Base-by-base conservation (phyloP, 23 tunicate genomes). In the Trididemnum clinides region DNA sequence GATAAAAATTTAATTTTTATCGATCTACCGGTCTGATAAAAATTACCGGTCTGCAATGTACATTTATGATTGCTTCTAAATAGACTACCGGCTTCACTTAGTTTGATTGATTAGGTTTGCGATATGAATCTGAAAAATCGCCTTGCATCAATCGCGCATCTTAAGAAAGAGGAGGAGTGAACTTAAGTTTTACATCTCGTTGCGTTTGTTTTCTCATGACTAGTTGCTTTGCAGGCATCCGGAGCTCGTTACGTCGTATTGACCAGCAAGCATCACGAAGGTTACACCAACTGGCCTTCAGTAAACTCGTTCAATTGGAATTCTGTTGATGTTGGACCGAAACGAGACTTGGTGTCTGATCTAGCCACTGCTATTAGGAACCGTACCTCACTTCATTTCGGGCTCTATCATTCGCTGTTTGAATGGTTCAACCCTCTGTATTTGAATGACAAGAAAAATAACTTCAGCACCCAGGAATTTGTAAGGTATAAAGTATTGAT, bases 201-300 rank as follows among this genome's bases (percentile, higher is more conserved):
- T n/a, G n/a, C n/a, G n/a, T n/a, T n/a, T n/a, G n/a, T n/a, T n/a
- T n/a, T n/a, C n/a, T n/a, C n/a, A n/a, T n/a, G n/a, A n/a, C n/a
- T n/a, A n/a, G n/a, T 44, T 15, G 54, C 30, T 35, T 34, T 83
- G 12, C 82, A 85, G 88, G 90, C 78, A 18, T 86, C 90, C 22
- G 90, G 90, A 18, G 90, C 90, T 0, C 39, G 59, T 33, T 86
- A 86, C 78, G 59, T 86, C 33, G 90, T 86, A 0, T 29, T 86
- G 33, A 86, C 90, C 1, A 86, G 90, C 66, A 86, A 86, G 70
- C 98, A 93, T 81, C 98, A 93, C 62, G 98, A 93, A 39, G 98
- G 98, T 1, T 93, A 69, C 80, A 93, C 98, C 0, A 85, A 88
- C 51, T 93, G 98, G 98, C 98, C 98, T 27, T 93, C 98, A 0